These are phyloP conservation scores for Thinocorus orbignyianus DNA, from an alignment of 2,113 vertebrate genomes.

Conservation along the genomic window DNA sequence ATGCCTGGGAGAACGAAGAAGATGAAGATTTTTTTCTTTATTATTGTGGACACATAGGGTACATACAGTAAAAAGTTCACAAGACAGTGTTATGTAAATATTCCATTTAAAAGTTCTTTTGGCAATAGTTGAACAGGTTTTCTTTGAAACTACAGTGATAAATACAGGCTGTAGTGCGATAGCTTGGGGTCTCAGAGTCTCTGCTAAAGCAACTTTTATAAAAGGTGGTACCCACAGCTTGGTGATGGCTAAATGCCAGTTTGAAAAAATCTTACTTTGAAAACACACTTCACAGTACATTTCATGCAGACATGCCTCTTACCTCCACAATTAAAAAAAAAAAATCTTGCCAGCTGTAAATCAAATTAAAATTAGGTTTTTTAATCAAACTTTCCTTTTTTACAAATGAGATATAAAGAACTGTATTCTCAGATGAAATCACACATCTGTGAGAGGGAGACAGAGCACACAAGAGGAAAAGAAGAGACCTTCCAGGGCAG, in stretches of 20 bases:
- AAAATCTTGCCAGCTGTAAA: background rate
- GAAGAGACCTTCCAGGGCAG: background rate
- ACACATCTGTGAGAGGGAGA: background rate
- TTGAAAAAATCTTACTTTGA: background rate
- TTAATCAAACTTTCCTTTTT: rapidly evolving
- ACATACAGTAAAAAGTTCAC: background rate
- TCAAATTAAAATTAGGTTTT: background rate
- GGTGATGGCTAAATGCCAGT: background rate
- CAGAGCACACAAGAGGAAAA: background rate
- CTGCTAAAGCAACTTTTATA: background rate
- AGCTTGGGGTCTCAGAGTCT: background rate
- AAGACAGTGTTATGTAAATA: background rate
- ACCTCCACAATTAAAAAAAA: background rate
- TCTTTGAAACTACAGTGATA: background rate
- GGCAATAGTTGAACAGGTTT: background rate
- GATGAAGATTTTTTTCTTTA: background rate
- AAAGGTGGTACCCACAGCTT: background rate
- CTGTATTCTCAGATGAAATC: background rate
- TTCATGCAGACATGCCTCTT: background rate
- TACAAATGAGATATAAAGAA: background rate
- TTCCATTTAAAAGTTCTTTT: background rate
- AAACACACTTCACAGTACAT: background rate
- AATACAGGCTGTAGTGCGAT: background rate
- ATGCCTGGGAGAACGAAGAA: background rate
- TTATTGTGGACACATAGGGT: background rate